Evolutionary conservation across 2,113 vertebrate species (phyloP).

Genomic region (Capreolus pygargus): DNA sequence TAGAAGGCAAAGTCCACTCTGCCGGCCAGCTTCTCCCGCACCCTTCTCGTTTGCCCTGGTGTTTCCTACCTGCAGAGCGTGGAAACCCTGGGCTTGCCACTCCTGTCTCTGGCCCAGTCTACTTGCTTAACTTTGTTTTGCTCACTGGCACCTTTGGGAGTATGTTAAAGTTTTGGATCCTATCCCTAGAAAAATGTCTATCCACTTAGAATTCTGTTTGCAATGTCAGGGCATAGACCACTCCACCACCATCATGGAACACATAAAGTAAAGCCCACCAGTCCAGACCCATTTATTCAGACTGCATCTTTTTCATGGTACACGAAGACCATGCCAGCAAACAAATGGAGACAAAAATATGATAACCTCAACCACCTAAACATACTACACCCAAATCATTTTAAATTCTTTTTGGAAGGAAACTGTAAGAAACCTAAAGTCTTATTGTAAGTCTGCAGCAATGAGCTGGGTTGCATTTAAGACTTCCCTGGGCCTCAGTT

Average conservation of each 20-base stretch:
- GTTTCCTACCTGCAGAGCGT: neutral
- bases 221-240: neutral
- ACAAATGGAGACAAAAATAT: neutral
- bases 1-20: accelerated
- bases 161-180: neutral
- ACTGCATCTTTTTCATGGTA: neutral
- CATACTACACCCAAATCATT: neutral
- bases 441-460: neutral
- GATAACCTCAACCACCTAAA: neutral
- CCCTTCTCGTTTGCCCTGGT: neutral
- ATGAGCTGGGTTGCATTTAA: neutral
- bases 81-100: neutral
- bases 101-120: neutral
- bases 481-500: neutral
- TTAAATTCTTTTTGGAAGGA: neutral
- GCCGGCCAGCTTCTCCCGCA: neutral
- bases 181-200: neutral
- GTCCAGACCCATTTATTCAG: neutral
- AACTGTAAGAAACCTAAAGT: neutral
- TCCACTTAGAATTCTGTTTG: neutral
- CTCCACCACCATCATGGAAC: too few species aligned
- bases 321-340: neutral
- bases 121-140: neutral
- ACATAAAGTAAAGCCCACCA: neutral
- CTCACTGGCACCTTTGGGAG: neutral